Percentiles rank a stretch among this genome's conserved stretches.
Conservation (phyloP, 2,797 vertebrate species). For the Lithobates sylvaticus region DNA sequence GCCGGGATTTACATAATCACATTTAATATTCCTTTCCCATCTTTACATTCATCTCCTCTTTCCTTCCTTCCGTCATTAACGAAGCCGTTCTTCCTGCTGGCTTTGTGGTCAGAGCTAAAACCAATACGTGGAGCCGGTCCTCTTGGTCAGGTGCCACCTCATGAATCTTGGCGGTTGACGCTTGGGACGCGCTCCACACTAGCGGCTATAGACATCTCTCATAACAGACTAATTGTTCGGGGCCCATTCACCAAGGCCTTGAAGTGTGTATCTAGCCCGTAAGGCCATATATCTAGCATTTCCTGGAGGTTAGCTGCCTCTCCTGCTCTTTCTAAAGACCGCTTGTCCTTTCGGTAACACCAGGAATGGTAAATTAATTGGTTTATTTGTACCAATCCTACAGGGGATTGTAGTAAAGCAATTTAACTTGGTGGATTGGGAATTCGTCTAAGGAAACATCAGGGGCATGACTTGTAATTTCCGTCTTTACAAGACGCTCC, state of each 20-base stretch:
- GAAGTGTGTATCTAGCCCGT: slow-evolving; percentile 43
- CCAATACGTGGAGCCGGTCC: not conserved
- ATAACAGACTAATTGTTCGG: slow-evolving; percentile 41
- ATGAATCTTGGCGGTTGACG: slow-evolving; percentile 59
- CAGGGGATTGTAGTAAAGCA: not conserved
- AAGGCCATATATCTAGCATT: slow-evolving; percentile 41
- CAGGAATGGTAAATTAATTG: not conserved
- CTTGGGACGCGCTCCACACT: slow-evolving; percentile 53
- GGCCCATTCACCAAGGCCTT: slow-evolving; percentile 16
- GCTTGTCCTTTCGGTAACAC: not conserved
- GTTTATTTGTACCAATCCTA: not conserved
- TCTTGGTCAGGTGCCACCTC: slow-evolving; percentile 57
- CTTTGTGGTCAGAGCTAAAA: slow-evolving; percentile 36
- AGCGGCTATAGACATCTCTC: slow-evolving; percentile 52
- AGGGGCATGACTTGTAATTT: not conserved
- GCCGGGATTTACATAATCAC: slow-evolving; percentile 52
- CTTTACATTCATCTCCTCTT: slow-evolving; percentile 51
- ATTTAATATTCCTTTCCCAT: slow-evolving; percentile 56
- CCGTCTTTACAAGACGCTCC: not conserved
- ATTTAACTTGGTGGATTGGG: not conserved
- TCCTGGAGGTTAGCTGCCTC: slow-evolving; percentile 24
- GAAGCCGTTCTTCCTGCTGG: slow-evolving; percentile 13
- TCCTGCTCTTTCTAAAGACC: not conserved
- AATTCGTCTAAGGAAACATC: not conserved
- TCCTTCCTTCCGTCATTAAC: slow-evolving; percentile 56